These are phyloP conservation scores for Hermaeophaga mercurialis DNA, from an alignment of 2,888 invertebrate genomes.

Conservation along the genomic window DNA sequence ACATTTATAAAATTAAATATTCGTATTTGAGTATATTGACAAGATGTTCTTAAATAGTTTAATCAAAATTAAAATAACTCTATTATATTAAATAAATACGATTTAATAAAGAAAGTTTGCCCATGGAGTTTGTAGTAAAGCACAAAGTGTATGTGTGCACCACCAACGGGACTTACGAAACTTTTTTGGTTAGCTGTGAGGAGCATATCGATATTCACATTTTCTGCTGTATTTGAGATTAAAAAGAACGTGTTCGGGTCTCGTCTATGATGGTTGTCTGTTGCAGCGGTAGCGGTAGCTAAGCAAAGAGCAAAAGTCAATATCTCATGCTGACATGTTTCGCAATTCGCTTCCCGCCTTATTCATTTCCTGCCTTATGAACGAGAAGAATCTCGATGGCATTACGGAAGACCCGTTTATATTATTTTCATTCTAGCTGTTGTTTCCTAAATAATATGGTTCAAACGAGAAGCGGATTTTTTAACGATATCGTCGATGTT, in stretches of 20 bases:
- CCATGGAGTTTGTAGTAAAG: no score
- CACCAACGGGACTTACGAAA: background rate
- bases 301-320: constrained; percentile 44
- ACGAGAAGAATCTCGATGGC: constrained; percentile 35
- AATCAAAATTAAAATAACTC: no score
- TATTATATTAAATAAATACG: no score
- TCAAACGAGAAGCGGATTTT: background rate
- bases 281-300: constrained; percentile 22
- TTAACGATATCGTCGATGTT: background rate
- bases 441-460: constrained; percentile 9
- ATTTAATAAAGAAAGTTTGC: no score
- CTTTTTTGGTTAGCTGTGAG: constrained; percentile 5
- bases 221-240: constrained; percentile 16
- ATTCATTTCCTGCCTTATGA: constrained; percentile 42
- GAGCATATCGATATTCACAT: no score
- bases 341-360: constrained; percentile 41
- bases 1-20: no score
- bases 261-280: constrained; percentile 14
- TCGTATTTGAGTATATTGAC: no score
- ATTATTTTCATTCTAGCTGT: constrained; percentile 20
- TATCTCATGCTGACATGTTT: constrained; percentile 45
- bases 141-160: no score
- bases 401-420: constrained; percentile 31
- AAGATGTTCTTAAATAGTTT: no score
- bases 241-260: constrained; percentile 12